Evolutionary conservation across 1,140 invertebrate species (phyloP).

Genomic region (Rhyacophila brunnea): DNA sequence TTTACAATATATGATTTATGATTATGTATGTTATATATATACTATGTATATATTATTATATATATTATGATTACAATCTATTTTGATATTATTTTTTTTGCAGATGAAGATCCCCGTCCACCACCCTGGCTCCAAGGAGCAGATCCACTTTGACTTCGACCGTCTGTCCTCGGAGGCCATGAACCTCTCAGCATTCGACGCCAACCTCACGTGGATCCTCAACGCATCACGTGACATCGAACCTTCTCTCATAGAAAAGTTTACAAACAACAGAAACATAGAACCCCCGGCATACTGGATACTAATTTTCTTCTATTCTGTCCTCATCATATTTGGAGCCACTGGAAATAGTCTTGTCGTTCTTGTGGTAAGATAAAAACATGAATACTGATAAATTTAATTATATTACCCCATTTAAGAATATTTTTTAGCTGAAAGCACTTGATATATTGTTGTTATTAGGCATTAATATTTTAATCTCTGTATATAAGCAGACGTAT

Average conservation of each 20-base stretch:
- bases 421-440: too few relatives aligned
- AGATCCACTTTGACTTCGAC: constrained; percentile 22
- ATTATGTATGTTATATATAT: too few relatives aligned
- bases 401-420: too few relatives aligned
- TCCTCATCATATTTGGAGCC: constrained; percentile 75
- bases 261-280: constrained; percentile 64
- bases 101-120: constrained; percentile 27
- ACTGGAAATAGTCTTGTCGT: constrained; percentile 80
- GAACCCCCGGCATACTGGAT: constrained; percentile 63
- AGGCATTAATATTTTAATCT: too few relatives aligned
- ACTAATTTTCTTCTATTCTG: constrained; percentile 68
- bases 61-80: too few relatives aligned
- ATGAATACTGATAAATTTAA: too few relatives aligned
- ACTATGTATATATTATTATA: too few relatives aligned
- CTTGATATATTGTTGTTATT: too few relatives aligned
- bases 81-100: background rate
- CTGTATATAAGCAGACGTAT: too few relatives aligned
- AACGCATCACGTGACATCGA: constrained; percentile 48
- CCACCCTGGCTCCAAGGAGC: background rate
- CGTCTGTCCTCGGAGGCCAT: background rate
- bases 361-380: constrained; percentile 66
- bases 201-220: constrained; percentile 47
- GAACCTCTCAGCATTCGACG: constrained; percentile 33
- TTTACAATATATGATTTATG: too few relatives aligned
- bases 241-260: constrained; percentile 57